Conservation (phyloP, 64 coral and sea anemone genomes). For the Montipora sp. region DNA sequence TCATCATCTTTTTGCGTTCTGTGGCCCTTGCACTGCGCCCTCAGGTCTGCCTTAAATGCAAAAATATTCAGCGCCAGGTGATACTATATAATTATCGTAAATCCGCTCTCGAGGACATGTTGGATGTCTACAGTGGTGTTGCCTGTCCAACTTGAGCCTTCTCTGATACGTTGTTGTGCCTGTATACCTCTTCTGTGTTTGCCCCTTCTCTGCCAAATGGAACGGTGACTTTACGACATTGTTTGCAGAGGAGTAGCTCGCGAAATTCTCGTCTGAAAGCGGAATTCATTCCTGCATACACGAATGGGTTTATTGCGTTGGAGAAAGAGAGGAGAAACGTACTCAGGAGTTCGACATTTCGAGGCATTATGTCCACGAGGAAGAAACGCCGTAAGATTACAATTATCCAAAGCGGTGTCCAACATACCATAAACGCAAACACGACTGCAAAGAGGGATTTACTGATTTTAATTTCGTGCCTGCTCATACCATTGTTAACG, state of each 20-base stretch:
- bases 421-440: neutral
- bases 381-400: neutral
- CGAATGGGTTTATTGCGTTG: neutral
- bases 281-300: neutral
- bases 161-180: neutral
- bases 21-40: no score
- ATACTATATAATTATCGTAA: no score
- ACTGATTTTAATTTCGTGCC: neutral
- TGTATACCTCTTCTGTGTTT: neutral
- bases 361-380: neutral
- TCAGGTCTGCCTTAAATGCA: no score
- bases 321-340: neutral
- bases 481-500: neutral
- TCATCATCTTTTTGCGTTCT: no score
- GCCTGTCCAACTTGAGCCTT: neutral
- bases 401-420: neutral
- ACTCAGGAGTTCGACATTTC: neutral
- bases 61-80: no score
- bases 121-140: no score
- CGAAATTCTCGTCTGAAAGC: neutral
- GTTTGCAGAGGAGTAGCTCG: neutral
- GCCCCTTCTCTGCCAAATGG: neutral
- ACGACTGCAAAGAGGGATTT: neutral
- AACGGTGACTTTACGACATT: neutral
- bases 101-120: no score